phyloP scores from a whole-genome alignment of 2,113 vertebrate species.

The Phrynosoma platyrhinos region DNA sequence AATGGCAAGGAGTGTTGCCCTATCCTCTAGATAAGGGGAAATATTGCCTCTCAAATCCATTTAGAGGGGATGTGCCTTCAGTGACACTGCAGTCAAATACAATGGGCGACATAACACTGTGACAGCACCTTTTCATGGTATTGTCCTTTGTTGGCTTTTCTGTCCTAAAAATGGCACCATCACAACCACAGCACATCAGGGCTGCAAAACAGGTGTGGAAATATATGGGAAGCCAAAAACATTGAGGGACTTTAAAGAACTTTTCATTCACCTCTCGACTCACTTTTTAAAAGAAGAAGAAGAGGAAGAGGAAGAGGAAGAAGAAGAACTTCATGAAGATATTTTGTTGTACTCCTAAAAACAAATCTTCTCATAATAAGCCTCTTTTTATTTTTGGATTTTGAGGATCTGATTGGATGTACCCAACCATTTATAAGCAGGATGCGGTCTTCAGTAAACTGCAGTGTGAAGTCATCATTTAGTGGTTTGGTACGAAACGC shows the following conservation, averaged over 20 bases:
- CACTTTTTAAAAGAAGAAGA: neutral
- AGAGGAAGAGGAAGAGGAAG: too few species aligned
- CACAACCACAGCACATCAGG: neutral
- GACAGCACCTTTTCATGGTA: neutral
- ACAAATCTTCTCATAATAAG: slow-evolving; percentile 46
- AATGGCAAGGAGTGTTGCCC: neutral
- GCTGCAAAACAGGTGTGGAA: neutral
- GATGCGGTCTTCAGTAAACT: slow-evolving; percentile 38
- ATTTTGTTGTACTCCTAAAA: slow-evolving; percentile 39
- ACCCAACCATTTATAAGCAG: slow-evolving; percentile 33
- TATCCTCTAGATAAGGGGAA: neutral
- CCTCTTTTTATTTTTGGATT: slow-evolving; percentile 18
- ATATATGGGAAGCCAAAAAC: neutral
- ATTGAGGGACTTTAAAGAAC: neutral
- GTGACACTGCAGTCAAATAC: neutral
- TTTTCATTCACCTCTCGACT: neutral
- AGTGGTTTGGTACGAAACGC: slow-evolving; percentile 11
- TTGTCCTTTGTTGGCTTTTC: neutral
- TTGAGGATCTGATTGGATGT: slow-evolving; percentile 22
- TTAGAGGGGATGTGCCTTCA: neutral
- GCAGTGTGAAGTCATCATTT: slow-evolving; percentile 42
- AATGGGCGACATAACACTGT: too few species aligned
- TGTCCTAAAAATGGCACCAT: neutral
- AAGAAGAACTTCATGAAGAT: slow-evolving; percentile 6
- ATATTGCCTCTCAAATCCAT: neutral